Conservation (phyloP, 2,888 invertebrate genomes). For the Dynastes grantii region DNA sequence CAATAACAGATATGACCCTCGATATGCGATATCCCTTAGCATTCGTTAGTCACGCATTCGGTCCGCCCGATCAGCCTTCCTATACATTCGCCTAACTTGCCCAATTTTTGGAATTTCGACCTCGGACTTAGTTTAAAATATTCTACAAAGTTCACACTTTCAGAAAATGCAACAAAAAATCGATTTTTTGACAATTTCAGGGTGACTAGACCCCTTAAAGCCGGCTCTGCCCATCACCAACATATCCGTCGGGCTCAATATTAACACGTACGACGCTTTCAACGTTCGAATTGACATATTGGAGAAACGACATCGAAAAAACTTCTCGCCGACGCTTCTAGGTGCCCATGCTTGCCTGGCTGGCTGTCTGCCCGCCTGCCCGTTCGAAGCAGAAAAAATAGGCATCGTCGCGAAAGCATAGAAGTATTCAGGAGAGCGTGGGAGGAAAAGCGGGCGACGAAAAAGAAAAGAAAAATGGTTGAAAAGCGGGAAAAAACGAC, state of each 20-base stretch:
- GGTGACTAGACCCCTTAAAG: background rate
- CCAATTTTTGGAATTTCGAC: too few relatives aligned
- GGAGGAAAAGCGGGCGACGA: background rate
- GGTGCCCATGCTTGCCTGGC: background rate
- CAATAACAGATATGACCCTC: too few relatives aligned
- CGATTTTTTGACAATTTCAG: too few relatives aligned
- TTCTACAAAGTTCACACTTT: too few relatives aligned
- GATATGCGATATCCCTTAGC: too few relatives aligned
- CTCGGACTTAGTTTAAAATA: too few relatives aligned
- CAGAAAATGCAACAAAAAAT: too few relatives aligned
- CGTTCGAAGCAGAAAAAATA: conserved; percentile 11
- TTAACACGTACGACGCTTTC: conserved; percentile 33
- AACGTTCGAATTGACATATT: conserved; percentile 44
- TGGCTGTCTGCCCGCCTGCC: background rate
- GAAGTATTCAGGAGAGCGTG: background rate
- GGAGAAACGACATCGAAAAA: conserved; percentile 26
- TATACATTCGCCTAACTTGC: too few relatives aligned
- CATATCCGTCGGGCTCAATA: conserved; percentile 35
- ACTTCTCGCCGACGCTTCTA: background rate
- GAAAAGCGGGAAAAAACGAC: conserved; percentile 45
- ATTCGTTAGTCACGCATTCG: too few relatives aligned
- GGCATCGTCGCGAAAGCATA: background rate
- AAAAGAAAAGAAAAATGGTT: conserved; percentile 32
- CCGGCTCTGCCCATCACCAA: conserved; percentile 35
- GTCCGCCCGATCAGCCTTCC: too few relatives aligned